Conservation (phyloP, 2,113 vertebrate species). For the Notothenia rossii region DNA sequence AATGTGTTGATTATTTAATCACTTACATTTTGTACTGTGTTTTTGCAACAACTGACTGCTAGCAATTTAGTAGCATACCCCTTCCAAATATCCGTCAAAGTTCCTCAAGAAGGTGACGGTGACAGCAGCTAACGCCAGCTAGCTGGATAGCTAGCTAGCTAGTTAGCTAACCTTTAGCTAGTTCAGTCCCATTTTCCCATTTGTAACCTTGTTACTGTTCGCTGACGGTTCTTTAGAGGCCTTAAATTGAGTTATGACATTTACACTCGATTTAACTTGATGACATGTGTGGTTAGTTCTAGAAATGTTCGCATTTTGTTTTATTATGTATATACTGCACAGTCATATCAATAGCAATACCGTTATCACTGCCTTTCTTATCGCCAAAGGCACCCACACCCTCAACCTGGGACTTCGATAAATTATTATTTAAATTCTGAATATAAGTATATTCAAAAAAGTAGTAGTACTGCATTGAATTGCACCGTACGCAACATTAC, state of each 20-base stretch:
- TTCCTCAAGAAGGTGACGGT: neutral
- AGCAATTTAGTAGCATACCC: neutral
- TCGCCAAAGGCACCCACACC: neutral
- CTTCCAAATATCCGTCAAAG: neutral
- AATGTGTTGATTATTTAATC: neutral
- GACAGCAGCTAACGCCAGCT: neutral
- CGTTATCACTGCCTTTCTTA: neutral
- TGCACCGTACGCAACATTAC: too few species aligned
- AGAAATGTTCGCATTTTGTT: neutral
- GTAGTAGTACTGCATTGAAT: neutral
- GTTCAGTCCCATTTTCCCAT: too few species aligned
- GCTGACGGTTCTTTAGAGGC: too few species aligned
- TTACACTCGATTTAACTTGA: neutral
- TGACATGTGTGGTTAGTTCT: too few species aligned
- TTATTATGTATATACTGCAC: neutral
- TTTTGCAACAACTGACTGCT: neutral
- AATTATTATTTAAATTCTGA: neutral
- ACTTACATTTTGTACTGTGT: too few species aligned
- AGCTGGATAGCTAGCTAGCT: constrained; percentile 7
- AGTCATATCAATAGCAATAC: neutral
- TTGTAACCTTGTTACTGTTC: too few species aligned
- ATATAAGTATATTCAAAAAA: too few species aligned
- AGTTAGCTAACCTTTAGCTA: neutral
- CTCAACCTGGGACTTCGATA: neutral
- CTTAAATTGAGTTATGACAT: neutral